Evolutionary conservation across 2,113 vertebrate genomes (phyloP).

Genomic region (Sus scrofa): DNA sequence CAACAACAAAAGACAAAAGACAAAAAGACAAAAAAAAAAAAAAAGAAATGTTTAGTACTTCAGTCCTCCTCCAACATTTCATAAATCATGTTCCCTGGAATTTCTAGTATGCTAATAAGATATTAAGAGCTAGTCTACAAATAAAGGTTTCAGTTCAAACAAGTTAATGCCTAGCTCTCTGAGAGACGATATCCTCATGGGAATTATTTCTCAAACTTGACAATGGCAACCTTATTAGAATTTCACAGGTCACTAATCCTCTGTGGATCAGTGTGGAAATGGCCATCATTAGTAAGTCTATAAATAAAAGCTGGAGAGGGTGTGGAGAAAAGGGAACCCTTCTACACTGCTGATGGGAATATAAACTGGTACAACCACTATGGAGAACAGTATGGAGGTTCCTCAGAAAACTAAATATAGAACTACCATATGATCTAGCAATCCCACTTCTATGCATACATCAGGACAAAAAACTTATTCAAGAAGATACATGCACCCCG

Average conservation of each 20-base stretch:
- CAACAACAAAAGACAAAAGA: no score
- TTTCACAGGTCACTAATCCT: background rate
- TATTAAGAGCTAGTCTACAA: background rate
- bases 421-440: no score
- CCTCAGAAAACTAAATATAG: no score
- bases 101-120: background rate
- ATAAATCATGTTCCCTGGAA: background rate
- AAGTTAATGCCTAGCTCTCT: background rate
- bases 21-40: no score
- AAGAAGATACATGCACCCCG: no score
- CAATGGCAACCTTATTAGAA: background rate
- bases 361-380: no score
- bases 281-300: background rate
- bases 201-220: background rate
- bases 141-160: slow-evolving; percentile 4
- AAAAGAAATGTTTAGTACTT: background rate
- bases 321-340: no score
- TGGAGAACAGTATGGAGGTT: no score
- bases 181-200: background rate
- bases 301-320: no score
- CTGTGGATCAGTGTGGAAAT: background rate
- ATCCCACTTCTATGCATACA: no score
- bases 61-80: background rate
- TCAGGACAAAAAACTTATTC: no score
- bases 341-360: no score